Conservation (phyloP, 92 coral and sea anemone genomes). For the Nematostella vectensis region DNA sequence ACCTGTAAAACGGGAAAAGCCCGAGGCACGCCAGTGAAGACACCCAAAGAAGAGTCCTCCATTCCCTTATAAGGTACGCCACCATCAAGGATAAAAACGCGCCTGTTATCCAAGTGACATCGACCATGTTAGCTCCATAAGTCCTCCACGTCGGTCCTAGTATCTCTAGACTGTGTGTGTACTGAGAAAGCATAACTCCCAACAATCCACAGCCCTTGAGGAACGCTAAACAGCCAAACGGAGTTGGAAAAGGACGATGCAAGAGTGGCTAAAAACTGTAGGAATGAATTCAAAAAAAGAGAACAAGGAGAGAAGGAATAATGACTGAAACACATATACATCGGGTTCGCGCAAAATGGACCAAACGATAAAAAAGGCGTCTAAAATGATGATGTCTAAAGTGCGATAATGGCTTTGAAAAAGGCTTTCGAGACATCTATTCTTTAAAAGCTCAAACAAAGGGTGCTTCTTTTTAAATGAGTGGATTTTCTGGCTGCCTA, state of each 20-base stretch:
- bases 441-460: too few relatives aligned
- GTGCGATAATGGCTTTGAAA: too few relatives aligned
- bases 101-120: slow-evolving; percentile 6
- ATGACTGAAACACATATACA: too few relatives aligned
- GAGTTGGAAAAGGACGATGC: slow-evolving; percentile 20
- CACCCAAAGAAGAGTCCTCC: slow-evolving; percentile 20
- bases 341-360: too few relatives aligned
- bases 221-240: slow-evolving; percentile 19
- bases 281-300: neutral
- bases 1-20: too few relatives aligned
- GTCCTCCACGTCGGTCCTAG: slow-evolving; percentile 25
- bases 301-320: too few relatives aligned
- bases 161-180: slow-evolving; percentile 23
- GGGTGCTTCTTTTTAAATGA: too few relatives aligned
- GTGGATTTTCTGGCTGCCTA: too few relatives aligned
- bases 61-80: slow-evolving; percentile 26
- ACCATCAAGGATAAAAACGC: slow-evolving; percentile 12
- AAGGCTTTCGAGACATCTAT: too few relatives aligned
- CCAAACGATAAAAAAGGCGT: too few relatives aligned
- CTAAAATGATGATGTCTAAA: too few relatives aligned
- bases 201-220: slow-evolving; percentile 14
- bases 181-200: slow-evolving; percentile 9
- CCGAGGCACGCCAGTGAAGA: too few relatives aligned
- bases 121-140: slow-evolving; percentile 4
- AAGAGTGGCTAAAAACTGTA: slow-evolving; percentile 15